Base-by-base conservation (phyloP, 2,888 invertebrate genomes). In the Lissonota sp. region DNA sequence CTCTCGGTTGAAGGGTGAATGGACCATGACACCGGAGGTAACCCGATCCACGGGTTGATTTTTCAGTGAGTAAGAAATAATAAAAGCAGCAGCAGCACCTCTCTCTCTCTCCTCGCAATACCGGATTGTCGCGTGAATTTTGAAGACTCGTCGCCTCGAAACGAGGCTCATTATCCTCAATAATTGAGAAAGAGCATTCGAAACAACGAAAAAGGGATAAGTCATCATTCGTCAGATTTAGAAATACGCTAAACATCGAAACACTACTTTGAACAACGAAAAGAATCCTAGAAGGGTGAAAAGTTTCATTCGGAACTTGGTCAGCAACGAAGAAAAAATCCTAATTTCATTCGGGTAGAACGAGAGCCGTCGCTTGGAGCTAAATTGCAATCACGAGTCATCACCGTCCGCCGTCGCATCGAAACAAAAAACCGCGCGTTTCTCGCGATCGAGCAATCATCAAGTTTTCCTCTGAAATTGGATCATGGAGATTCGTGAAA, bases 401-500 rank as follows among this genome's bases (percentile, higher is more conserved):
- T 12, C 14, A 12, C 8, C 70, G 80, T 44, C 46, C 63, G 63
- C 63, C 37, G 63, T 44, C 57, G 58, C 71, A 60, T 55, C 62
- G 67, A 60, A 69, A 60, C 75, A 49, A 44, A 26, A 26, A 26
- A 26, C 26, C 26, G 26, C n/a, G 26, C 75, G 75, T 75, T 79
- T 5, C 6, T 6, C 10, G 7, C 12, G 7, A 53, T 53, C 12
- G 14, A 53, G 6, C 53, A 12, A 14, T 53, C 12, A 6, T 44
- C 6, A 1, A 44, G 10, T 2, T 8, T 44, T 2, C 14, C 14
- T 40, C 7, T 12, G 14, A 55, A 26, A 16, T n/a, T 66, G 70
- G n/a, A 70, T 79, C 60, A 89, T 87, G 88, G 84, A 90, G 80
- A 90, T 88, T 64, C 89, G 88, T 80, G 86, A 90, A 53, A 87